Evolutionary conservation across 2,888 invertebrate genomes (phyloP).

Genomic region (Latrodectus hesperus): DNA sequence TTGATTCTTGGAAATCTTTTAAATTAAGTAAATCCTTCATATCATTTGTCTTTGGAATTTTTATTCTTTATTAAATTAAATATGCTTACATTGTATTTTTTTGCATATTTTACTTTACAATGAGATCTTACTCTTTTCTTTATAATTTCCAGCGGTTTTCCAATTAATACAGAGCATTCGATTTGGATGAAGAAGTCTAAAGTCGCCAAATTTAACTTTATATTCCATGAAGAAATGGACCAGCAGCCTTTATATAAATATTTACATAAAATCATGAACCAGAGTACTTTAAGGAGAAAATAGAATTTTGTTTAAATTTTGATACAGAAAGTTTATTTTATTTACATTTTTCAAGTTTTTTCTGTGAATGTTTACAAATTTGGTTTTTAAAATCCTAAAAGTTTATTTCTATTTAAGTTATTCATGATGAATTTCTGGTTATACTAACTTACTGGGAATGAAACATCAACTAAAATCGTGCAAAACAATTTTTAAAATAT

Average conservation of each 20-base stretch:
- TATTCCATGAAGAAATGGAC: slow-evolving; percentile 65
- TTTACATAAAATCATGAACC: slow-evolving; percentile 15
- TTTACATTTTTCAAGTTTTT: not conserved
- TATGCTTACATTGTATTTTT: too few species aligned
- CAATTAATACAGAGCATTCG: slow-evolving; percentile 97
- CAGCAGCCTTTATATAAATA: slow-evolving; percentile 61
- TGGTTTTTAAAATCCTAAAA: too few species aligned
- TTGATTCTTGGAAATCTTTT: too few species aligned
- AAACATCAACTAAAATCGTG: not conserved
- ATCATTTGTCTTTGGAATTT: too few species aligned
- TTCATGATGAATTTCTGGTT: too few species aligned
- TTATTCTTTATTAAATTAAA: too few species aligned
- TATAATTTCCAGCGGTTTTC: slow-evolving; percentile 85
- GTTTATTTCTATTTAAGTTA: too few species aligned
- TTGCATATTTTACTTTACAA: too few species aligned
- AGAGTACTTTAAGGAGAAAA: not conserved
- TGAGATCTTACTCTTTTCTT: slow-evolving; percentile 31
- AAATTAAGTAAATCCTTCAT: too few species aligned
- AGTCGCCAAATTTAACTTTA: slow-evolving; percentile 14
- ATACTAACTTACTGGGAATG: too few species aligned
- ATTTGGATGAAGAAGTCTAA: slow-evolving; percentile 79
- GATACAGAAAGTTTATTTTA: not conserved
- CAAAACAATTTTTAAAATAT: slow-evolving; percentile 12
- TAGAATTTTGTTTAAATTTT: not conserved
- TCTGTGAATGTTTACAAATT: too few species aligned